Conservation (phyloP, 2,888 invertebrate species). For the Thymelicus sylvestris region DNA sequence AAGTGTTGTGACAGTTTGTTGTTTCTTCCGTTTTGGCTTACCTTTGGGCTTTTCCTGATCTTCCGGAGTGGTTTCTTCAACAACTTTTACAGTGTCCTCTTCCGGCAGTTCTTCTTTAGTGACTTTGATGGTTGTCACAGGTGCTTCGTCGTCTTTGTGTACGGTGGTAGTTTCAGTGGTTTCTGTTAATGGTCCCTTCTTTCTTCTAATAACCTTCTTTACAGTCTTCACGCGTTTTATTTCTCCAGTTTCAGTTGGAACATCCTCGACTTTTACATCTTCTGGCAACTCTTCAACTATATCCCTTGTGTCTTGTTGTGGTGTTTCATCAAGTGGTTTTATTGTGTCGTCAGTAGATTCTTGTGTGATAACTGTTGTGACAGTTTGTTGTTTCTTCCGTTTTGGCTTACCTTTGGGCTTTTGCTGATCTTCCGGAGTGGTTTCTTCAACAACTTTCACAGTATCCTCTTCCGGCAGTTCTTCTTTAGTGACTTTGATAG, state of each 20-base stretch:
- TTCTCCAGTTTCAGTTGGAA: no score
- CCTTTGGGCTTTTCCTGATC: conserved; percentile 21
- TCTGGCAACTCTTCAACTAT: conserved; percentile 48
- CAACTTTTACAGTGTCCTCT: conserved; percentile 50
- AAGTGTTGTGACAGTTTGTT: conserved; percentile 46
- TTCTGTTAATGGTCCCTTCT: conserved; percentile 43
- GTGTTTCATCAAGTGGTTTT: no score
- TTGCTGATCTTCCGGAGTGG: conserved; percentile 46
- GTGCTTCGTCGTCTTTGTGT: conserved; percentile 46
- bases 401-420: conserved; percentile 1
- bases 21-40: conserved; percentile 51
- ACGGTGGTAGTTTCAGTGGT: conserved; percentile 47
- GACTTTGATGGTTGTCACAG: conserved; percentile 46
- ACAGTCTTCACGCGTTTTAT: no score
- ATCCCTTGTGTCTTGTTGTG: conserved; percentile 34
- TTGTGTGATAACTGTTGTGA: no score
- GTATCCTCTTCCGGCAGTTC: conserved; percentile 39
- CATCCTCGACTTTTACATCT: no score
- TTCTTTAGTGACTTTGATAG: not conserved
- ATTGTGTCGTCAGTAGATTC: no score
- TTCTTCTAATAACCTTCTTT: conserved; percentile 33
- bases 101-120: conserved; percentile 36
- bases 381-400: conserved; percentile 37
- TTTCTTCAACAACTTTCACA: conserved; percentile 46
- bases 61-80: conserved; percentile 37